Evolutionary conservation across 1,140 invertebrate species (phyloP), one percentile per base, ranked within the genome.

Genomic region (Carcinoscorpius rotundicauda): DNA sequence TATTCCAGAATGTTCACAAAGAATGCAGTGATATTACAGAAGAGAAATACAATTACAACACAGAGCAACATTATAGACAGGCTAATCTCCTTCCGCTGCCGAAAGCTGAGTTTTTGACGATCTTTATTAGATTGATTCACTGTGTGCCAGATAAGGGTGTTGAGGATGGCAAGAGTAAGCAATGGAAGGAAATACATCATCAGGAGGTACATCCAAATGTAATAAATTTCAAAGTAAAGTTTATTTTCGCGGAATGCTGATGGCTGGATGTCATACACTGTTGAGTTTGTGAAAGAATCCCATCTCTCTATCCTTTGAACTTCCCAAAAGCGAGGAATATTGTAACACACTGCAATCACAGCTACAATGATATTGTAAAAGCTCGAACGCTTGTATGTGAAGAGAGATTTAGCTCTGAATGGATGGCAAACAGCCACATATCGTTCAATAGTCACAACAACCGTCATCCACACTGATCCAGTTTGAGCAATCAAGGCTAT

Each of bases 361-460:
- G 88, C 85, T 66, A 95, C 91, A n/a, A 83, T 79, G 3, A 90
- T 75, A 6, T 96, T 89, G 72, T 92, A 93, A 67, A 88, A 82
- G 53, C 89, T 82, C 4, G 93, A 91, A 53, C 93, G 81, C 3
- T 89, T 86, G 72, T 93, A 93, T 0, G 93, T 97, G 77, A 93
- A 97, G 60, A 96, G 82, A 0, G 87, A 87, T 58, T 90, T 82
- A 0, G 93, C 92, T 66, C 84, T 83, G 6, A 97, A 79, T 0
- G 93, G 94, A 77, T 96, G 91, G 74, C 94, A 97, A 0, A 98
- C 95, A 2, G 94, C 95, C 56, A 98, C 89, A 79, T 93, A 98
- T 59, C 95, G 82, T 77, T 98, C 95, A 70, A 97, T 82, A 0
- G 95, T 97, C 55, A 98, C 95, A 3, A 91, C 91, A 59, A 98